Conservation (phyloP, 2,113 vertebrate species). For the Vicugna pacos region DNA sequence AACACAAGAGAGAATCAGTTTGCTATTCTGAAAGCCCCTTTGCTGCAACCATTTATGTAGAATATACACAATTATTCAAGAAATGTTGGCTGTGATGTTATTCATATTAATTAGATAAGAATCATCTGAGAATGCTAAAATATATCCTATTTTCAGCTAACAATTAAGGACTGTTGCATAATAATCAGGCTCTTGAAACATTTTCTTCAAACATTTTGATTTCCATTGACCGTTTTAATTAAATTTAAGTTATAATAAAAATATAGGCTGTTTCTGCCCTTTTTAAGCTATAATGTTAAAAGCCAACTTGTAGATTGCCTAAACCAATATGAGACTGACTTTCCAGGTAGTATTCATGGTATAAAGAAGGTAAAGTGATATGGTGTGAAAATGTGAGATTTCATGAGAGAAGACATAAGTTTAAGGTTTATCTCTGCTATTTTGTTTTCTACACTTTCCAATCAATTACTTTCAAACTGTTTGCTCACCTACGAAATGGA, state of each 20-base stretch:
- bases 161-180: conserved; percentile 44
- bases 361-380: neutral
- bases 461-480: neutral
- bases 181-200: conserved; percentile 40
- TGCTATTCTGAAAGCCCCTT: conserved; percentile 60
- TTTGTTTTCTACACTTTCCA: neutral
- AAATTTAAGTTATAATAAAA: conserved; percentile 39
- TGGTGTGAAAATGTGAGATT: neutral
- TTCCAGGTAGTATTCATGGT: neutral
- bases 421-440: neutral
- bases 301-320: neutral
- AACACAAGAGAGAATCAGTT: conserved; percentile 24
- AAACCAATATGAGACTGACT: neutral
- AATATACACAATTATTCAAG: conserved; percentile 75
- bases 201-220: conserved; percentile 65
- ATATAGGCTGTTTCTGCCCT: neutral
- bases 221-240: conserved; percentile 60
- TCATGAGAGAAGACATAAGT: neutral
- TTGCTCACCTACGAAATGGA: neutral
- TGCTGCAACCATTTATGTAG: conserved; percentile 63
- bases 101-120: conserved; percentile 81
- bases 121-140: conserved; percentile 62
- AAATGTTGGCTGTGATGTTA: conserved; percentile 62
- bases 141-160: conserved; percentile 54
- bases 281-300: neutral